Conservation (phyloP, 2,888 invertebrate genomes). For the Griposia aprilina region DNA sequence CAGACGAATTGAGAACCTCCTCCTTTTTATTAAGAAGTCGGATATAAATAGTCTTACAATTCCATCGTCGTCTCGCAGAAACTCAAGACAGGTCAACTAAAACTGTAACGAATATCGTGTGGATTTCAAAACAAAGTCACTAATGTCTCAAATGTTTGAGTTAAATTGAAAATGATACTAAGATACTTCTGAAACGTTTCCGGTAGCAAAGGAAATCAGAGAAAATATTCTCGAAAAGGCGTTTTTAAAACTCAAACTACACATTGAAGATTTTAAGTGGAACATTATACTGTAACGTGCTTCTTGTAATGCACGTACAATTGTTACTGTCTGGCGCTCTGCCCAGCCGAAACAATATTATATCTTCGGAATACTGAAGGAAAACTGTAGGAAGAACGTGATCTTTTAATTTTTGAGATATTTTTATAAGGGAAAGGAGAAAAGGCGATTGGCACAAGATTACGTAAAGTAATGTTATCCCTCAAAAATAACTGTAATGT, state of each 20-base stretch:
- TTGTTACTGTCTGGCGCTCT: conserved; percentile 45
- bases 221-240: not conserved
- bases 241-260: not conserved
- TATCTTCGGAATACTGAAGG: conserved; percentile 9
- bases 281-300: conserved; percentile 22
- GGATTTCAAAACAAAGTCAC: not conserved
- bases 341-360: conserved; percentile 31
- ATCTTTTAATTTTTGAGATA: not conserved
- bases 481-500: not conserved
- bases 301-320: conserved; percentile 45
- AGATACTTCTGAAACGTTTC: not conserved
- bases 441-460: not conserved
- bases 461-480: not conserved
- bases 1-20: no score
- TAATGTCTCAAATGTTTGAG: not conserved
- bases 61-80: no score
- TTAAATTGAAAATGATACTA: not conserved
- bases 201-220: not conserved
- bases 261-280: conserved; percentile 23
- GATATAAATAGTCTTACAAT: no score
- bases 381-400: conserved; percentile 7
- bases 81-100: no score
- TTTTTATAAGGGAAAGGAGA: not conserved
- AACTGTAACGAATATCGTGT: not conserved
- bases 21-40: no score